These are phyloP conservation scores for Erynnis tages DNA, from an alignment of 2,888 invertebrate genomes.

Conservation along the genomic window DNA sequence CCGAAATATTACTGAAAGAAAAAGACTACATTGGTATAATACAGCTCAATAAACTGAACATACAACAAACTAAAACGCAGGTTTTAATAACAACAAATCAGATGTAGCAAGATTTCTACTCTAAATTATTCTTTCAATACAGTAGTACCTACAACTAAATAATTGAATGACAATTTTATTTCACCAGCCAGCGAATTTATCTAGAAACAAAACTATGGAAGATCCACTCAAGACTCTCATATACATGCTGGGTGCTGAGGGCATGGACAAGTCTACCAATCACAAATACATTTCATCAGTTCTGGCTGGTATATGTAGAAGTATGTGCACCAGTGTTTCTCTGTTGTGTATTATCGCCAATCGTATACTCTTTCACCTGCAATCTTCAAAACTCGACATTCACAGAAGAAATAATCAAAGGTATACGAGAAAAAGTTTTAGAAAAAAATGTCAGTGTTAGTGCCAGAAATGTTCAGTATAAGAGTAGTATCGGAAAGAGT, in stretches of 20 bases:
- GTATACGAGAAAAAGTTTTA: constrained; percentile 47
- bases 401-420: constrained; percentile 39
- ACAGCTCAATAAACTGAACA: too few relatives aligned
- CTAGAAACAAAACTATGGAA: constrained; percentile 28
- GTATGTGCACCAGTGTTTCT: constrained; percentile 75
- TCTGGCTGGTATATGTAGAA: constrained; percentile 80
- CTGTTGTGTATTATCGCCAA: constrained; percentile 49
- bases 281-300: constrained; percentile 52
- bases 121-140: too few relatives aligned
- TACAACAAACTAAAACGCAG: too few relatives aligned
- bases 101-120: too few relatives aligned
- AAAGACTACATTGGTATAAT: too few relatives aligned
- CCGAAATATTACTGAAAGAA: too few relatives aligned
- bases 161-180: too few relatives aligned
- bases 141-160: too few relatives aligned
- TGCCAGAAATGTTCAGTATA: constrained; percentile 59
- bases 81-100: too few relatives aligned
- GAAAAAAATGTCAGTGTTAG: constrained; percentile 51
- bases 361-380: constrained; percentile 41
- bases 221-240: constrained; percentile 37
- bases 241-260: constrained; percentile 70
- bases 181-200: constrained; percentile 15
- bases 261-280: constrained; percentile 40
- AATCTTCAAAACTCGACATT: constrained; percentile 37
- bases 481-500: constrained; percentile 52